Conservation (phyloP, 2,888 invertebrate genomes). For the Brachynemurus nebulosus region DNA sequence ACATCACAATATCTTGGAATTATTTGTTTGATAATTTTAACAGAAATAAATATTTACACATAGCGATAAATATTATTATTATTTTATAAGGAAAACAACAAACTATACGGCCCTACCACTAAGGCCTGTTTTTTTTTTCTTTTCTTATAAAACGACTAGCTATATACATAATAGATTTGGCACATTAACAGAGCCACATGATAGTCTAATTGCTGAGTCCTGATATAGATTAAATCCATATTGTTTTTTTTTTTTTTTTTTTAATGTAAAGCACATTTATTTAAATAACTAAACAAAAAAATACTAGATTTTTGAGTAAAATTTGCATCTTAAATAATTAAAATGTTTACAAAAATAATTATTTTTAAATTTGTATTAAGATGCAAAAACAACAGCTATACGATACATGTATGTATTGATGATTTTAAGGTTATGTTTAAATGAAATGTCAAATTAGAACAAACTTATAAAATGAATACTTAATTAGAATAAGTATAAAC, state of each 20-base stretch:
- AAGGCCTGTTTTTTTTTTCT: background rate
- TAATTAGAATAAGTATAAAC: too few species aligned
- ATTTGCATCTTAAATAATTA: background rate
- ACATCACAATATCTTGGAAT: too few species aligned
- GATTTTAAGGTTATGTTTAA: too few species aligned
- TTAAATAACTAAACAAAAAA: slow-evolving; percentile 1
- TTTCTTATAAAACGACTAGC: slow-evolving; percentile 4
- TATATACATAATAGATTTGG: slow-evolving; percentile 6
- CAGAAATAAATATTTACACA: too few species aligned
- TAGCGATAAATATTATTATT: too few species aligned
- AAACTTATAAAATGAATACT: too few species aligned
- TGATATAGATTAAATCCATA: slow-evolving; percentile 9
- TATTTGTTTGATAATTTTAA: too few species aligned
- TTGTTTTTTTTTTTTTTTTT: too few species aligned
- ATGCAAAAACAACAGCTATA: too few species aligned
- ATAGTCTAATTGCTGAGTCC: slow-evolving; percentile 10
- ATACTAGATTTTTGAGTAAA: background rate
- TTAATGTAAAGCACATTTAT: slow-evolving; percentile 9
- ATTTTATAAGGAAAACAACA: slow-evolving; percentile 2
- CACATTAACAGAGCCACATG: slow-evolving; percentile 8
- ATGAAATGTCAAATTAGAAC: too few species aligned
- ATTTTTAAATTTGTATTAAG: background rate
- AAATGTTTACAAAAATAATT: slow-evolving; percentile 5
- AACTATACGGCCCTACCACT: too few species aligned
- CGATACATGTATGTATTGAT: too few species aligned